Evolutionary conservation across 2,888 invertebrate genomes (phyloP).

Genomic region (Dexiosoma caninum): DNA sequence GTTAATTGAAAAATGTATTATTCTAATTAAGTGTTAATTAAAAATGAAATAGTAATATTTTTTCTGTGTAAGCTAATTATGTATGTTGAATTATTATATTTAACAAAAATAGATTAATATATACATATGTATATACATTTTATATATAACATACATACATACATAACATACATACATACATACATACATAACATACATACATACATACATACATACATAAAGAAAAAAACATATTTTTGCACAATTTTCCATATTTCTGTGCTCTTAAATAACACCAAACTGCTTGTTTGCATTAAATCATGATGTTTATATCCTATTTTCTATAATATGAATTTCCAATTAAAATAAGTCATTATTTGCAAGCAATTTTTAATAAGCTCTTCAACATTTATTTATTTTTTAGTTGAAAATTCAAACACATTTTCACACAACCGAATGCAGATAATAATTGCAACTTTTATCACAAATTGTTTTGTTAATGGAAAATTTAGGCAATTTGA

Average conservation of each 20-base stretch:
- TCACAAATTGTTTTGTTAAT: background rate
- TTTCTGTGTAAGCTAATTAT: too few relatives aligned
- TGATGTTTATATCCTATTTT: background rate
- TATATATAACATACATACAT: too few relatives aligned
- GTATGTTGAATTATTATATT: too few relatives aligned
- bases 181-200: too few relatives aligned
- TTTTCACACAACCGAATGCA: background rate
- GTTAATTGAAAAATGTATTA: too few relatives aligned
- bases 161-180: too few relatives aligned
- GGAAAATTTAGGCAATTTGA: background rate
- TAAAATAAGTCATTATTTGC: background rate
- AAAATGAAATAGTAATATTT: too few relatives aligned
- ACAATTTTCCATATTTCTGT: background rate
- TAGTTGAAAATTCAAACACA: background rate
- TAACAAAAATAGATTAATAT: too few relatives aligned
- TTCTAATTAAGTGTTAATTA: too few relatives aligned
- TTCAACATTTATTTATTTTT: background rate
- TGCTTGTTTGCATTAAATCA: background rate
- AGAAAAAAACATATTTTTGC: too few relatives aligned
- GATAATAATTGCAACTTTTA: conserved; percentile 12
- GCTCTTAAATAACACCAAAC: background rate
- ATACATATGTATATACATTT: too few relatives aligned
- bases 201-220: too few relatives aligned
- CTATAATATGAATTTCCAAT: background rate
- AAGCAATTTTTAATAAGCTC: background rate